Conservation (phyloP, 2,797 vertebrate species). For the Neosilurus hyrtlii region DNA sequence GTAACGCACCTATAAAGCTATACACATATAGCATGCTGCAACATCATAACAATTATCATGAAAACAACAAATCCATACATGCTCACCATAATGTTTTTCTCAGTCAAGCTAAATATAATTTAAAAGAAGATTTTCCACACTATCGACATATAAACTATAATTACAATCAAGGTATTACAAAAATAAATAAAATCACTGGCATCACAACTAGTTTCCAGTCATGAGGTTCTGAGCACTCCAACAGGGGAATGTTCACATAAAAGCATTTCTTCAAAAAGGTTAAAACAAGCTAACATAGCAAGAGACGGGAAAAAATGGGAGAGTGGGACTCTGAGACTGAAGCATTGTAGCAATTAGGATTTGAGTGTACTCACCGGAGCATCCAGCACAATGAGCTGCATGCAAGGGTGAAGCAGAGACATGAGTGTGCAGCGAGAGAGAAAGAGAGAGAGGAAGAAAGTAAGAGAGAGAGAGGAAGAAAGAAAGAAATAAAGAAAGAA, state of each 20-base stretch:
- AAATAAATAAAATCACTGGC: neutral
- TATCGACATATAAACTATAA: too few relatives aligned
- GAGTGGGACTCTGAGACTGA: slow-evolving; percentile 30
- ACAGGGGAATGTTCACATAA: neutral
- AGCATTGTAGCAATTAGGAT: slow-evolving; percentile 46
- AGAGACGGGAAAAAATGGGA: neutral
- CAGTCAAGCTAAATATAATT: too few relatives aligned
- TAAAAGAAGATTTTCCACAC: too few relatives aligned
- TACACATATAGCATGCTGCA: too few relatives aligned
- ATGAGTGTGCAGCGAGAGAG: slow-evolving; percentile 67
- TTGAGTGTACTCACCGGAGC: slow-evolving; percentile 85
- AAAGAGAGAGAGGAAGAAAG: neutral
- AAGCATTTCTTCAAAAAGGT: neutral
- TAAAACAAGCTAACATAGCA: neutral
- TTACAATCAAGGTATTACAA: neutral
- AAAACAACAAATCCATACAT: neutral
- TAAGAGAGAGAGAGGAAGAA: too few relatives aligned
- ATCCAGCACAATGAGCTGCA: slow-evolving; percentile 94
- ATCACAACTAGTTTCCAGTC: neutral
- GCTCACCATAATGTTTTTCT: too few relatives aligned
- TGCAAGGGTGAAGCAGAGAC: slow-evolving; percentile 72
- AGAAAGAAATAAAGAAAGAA: too few relatives aligned
- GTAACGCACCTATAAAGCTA: neutral
- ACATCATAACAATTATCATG: neutral
- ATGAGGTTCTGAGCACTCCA: neutral